Evolutionary conservation across 1,140 invertebrate genomes (phyloP).

Genomic region (Rhyzopertha dominica): DNA sequence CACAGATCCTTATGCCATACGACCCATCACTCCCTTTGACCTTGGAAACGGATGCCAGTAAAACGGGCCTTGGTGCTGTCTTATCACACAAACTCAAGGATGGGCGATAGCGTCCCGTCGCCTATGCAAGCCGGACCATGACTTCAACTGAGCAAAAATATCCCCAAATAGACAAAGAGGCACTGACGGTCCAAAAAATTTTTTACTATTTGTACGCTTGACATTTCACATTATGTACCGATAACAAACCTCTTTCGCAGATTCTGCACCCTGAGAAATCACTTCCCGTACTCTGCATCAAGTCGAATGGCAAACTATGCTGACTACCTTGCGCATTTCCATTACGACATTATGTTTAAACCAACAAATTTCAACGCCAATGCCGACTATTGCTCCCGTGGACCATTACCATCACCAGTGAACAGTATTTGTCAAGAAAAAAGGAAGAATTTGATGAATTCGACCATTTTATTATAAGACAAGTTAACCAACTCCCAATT

Average conservation of each 20-base stretch:
- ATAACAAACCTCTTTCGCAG: conserved; percentile 25
- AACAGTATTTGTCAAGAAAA: too few species aligned
- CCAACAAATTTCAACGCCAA: conserved; percentile 18
- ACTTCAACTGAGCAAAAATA: conserved; percentile 42
- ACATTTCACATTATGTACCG: too few species aligned
- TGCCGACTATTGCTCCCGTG: conserved; percentile 22
- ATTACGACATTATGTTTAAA: conserved; percentile 22
- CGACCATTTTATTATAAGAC: neutral
- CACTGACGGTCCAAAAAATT: conserved; percentile 43
- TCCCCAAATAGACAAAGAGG: conserved; percentile 49
- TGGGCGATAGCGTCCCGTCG: conserved; percentile 29
- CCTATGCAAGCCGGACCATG: conserved; percentile 42
- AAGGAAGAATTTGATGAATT: neutral
- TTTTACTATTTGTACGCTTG: conserved; percentile 45
- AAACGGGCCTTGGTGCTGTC: conserved; percentile 18
- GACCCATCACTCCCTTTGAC: conserved; percentile 38
- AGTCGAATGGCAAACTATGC: conserved; percentile 36
- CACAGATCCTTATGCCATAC: conserved; percentile 39
- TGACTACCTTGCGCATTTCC: conserved; percentile 26
- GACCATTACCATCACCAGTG: neutral
- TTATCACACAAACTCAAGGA: conserved; percentile 37
- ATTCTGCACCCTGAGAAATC: conserved; percentile 25
- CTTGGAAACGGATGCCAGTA: conserved; percentile 32
- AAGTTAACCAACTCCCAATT: conserved; percentile 18
- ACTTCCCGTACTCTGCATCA: conserved; percentile 5